phyloP scores from a whole-genome alignment of 2,113 vertebrate species.

The Apteryx owenii region DNA sequence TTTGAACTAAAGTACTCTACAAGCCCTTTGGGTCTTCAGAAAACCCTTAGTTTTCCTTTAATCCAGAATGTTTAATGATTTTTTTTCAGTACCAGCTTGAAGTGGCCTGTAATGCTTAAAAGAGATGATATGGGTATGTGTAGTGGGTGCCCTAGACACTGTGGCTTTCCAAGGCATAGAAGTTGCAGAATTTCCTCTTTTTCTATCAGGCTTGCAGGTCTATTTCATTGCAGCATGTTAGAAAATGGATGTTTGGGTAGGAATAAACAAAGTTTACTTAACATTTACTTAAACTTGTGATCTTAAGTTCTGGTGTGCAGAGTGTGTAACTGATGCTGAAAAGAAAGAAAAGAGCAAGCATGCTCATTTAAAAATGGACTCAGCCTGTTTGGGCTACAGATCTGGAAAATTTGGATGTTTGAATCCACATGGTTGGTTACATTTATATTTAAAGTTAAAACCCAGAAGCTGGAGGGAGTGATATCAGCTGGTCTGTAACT shows the following conservation, averaged over 20 bases:
- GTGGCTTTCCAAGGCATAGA: not conserved
- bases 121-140: not conserved
- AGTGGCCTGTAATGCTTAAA: not conserved
- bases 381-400: not conserved
- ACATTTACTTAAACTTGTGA: not conserved
- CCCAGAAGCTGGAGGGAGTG: not conserved
- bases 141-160: not conserved
- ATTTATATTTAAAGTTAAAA: not conserved
- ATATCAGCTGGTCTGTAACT: not conserved
- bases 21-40: not conserved
- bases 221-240: not conserved
- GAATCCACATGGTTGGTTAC: not conserved
- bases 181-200: not conserved
- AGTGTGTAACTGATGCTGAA: not conserved
- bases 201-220: not conserved
- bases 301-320: not conserved
- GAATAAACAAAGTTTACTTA: not conserved
- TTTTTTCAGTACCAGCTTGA: not conserved
- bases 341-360: not conserved
- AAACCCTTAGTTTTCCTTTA: slow-evolving; percentile 38
- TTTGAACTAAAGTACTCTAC: slow-evolving; percentile 45
- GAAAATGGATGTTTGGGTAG: not conserved
- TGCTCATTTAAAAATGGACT: not conserved
- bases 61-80: slow-evolving; percentile 27
- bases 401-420: not conserved